A percentile compares a stretch with the other conserved stretches of the same genome.
phyloP scores from a whole-genome alignment of 2,797 vertebrate genomes.

The Hippopotamyrus pictus region DNA sequence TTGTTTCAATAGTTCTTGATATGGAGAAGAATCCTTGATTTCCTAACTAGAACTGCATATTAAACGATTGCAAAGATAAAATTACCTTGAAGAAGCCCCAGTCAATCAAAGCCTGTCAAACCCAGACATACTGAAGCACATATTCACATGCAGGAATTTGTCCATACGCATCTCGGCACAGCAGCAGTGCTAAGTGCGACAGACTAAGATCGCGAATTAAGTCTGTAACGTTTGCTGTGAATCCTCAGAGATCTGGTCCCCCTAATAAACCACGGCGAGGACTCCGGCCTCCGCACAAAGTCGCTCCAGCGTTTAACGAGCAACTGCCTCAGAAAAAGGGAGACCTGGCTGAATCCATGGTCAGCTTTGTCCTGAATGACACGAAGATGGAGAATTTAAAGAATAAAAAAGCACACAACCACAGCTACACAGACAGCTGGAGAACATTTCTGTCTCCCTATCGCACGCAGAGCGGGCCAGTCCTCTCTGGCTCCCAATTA shows the following conservation, averaged over 20 bases:
- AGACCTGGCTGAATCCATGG: background rate
- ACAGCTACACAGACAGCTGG: constrained; percentile 75
- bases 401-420: constrained; percentile 35
- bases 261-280: background rate
- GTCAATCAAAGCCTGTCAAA: background rate
- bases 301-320: background rate
- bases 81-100: background rate
- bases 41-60: background rate
- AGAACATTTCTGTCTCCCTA: constrained; percentile 51
- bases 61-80: background rate
- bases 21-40: background rate
- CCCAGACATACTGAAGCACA: background rate
- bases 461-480: constrained; percentile 53
- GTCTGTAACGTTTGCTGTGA: background rate
- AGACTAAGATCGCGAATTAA: background rate
- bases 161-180: background rate
- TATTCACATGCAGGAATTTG: background rate
- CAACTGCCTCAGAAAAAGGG: background rate
- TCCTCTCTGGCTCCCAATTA: constrained; percentile 77
- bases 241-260: background rate
- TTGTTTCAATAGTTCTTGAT: background rate
- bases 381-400: background rate
- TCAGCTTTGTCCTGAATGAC: background rate
- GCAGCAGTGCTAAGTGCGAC: background rate
- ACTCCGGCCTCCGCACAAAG: background rate